A percentile compares a stretch with the other conserved stretches of the same genome.
Evolutionary conservation across 2,888 invertebrate genomes (phyloP).

Genomic region (Drosophila borborema): DNA sequence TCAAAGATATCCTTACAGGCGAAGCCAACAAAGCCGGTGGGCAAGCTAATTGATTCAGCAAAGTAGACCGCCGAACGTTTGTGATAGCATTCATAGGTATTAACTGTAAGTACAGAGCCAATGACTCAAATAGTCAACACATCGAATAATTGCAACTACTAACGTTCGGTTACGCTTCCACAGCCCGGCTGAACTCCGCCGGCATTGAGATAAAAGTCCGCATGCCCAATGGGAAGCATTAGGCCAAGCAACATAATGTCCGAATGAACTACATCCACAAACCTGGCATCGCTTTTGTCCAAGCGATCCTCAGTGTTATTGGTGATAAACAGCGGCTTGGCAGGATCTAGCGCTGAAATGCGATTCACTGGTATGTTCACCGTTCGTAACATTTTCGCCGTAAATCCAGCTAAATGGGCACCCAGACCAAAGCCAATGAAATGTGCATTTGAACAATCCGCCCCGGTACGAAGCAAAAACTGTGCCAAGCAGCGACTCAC

Average conservation of each 20-base stretch:
- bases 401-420: conserved; percentile 87
- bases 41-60: conserved; percentile 86
- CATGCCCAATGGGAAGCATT: conserved; percentile 86
- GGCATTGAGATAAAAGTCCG: conserved; percentile 87
- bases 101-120: conserved; percentile 15
- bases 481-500: background rate
- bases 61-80: conserved; percentile 87
- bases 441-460: conserved; percentile 85
- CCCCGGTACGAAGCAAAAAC: background rate
- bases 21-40: conserved; percentile 85
- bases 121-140: too few species aligned
- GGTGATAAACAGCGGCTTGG: conserved; percentile 87
- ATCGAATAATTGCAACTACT: background rate
- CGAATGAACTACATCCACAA: conserved; percentile 88
- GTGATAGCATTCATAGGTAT: conserved; percentile 86
- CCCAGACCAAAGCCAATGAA: conserved; percentile 89
- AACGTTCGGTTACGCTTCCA: conserved; percentile 21
- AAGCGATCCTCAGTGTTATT: conserved; percentile 85
- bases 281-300: conserved; percentile 87
- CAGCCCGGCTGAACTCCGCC: conserved; percentile 88
- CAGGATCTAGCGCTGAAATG: conserved; percentile 88
- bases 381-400: conserved; percentile 84
- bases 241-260: conserved; percentile 86
- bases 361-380: conserved; percentile 61
- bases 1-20: conserved; percentile 84